A percentile compares a stretch with the other conserved stretches of the same genome.
Conservation (phyloP, 2,888 invertebrate genomes). For the Trissolcus brochymenae region DNA sequence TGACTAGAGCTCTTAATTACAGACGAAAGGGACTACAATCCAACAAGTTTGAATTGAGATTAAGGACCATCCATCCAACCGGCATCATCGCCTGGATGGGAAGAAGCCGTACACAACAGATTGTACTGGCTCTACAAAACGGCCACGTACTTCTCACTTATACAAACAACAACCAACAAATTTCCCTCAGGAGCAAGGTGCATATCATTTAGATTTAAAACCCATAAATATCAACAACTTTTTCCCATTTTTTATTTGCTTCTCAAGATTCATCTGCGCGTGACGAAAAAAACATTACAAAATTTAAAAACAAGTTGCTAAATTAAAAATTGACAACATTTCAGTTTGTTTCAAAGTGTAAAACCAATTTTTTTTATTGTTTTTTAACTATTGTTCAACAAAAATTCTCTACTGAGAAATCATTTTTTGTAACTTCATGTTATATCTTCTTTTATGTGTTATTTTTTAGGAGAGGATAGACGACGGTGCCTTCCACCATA, state of each 20-base stretch:
- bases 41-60: constrained; percentile 73
- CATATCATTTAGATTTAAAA: constrained; percentile 52
- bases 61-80: constrained; percentile 71
- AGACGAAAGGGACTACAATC: constrained; percentile 73
- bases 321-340: no score
- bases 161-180: constrained; percentile 69
- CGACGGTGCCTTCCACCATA: constrained; percentile 73
- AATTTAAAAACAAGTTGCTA: no score
- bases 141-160: constrained; percentile 72
- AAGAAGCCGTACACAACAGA: constrained; percentile 71
- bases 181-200: constrained; percentile 71
- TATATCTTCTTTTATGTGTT: neutral
- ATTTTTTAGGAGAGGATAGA: constrained; percentile 69
- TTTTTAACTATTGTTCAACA: no score
- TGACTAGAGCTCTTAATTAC: constrained; percentile 53
- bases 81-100: constrained; percentile 75
- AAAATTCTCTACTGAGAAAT: no score
- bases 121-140: constrained; percentile 69
- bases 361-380: no score
- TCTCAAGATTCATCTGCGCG: no score
- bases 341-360: no score
- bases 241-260: no score
- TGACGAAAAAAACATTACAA: no score
- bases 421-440: no score
- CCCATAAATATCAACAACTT: neutral